Evolutionary conservation across 2,888 invertebrate species (phyloP).

Genomic region (Dynastes grantii): DNA sequence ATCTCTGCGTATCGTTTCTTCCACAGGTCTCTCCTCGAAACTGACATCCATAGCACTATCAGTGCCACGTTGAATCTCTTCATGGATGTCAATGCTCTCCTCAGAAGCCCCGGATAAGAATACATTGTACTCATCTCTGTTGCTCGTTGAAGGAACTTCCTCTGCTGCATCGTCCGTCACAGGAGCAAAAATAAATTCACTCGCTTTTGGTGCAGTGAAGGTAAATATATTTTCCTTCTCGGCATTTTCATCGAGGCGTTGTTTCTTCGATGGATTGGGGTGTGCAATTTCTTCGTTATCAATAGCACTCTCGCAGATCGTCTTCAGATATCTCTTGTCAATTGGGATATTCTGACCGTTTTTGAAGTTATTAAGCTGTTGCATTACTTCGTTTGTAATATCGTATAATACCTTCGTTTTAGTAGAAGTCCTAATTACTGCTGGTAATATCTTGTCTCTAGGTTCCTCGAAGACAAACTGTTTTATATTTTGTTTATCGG

Average conservation of each 20-base stretch:
- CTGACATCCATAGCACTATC: constrained; percentile 42
- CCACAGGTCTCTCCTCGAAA: constrained; percentile 4
- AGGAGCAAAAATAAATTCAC: constrained; percentile 36
- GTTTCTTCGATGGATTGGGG: constrained; percentile 36
- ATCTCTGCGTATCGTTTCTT: constrained; percentile 11
- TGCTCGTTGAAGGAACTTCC: background rate
- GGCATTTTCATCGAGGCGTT: constrained; percentile 28
- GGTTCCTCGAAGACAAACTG: constrained; percentile 51
- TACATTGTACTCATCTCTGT: constrained; percentile 36
- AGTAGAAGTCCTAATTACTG: constrained; percentile 50
- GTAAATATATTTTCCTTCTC: constrained; percentile 49
- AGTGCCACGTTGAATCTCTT: constrained; percentile 32
- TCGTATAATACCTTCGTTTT: constrained; percentile 53
- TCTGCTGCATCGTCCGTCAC: background rate
- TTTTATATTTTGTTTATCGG: constrained; percentile 54
- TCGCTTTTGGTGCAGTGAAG: constrained; percentile 12
- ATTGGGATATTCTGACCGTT: constrained; percentile 47
- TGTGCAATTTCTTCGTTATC: constrained; percentile 14
- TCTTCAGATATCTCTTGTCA: constrained; percentile 47
- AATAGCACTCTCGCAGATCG: constrained; percentile 47
- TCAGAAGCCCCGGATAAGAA: constrained; percentile 45
- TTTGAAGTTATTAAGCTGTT: constrained; percentile 45
- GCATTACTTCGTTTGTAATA: constrained; percentile 48
- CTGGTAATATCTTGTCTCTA: constrained; percentile 50
- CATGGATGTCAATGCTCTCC: constrained; percentile 47